Conservation (phyloP, 2,888 invertebrate species). For the Rhingia rostrata region DNA sequence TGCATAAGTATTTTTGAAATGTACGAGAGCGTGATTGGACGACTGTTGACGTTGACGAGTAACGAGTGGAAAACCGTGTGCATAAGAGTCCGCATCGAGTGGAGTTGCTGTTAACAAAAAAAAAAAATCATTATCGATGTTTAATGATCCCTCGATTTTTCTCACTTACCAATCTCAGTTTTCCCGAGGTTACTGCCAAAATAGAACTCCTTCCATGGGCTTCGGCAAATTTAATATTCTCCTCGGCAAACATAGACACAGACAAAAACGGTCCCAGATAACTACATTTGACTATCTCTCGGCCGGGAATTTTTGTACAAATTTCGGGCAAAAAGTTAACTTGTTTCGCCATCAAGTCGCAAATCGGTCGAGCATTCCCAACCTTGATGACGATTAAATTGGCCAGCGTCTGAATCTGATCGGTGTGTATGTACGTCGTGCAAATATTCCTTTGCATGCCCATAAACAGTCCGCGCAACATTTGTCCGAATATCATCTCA, state of each 20-base stretch:
- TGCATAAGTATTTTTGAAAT: constrained; percentile 89
- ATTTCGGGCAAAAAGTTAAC: constrained; percentile 89
- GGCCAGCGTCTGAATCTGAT: constrained; percentile 89
- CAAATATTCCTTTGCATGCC: constrained; percentile 82
- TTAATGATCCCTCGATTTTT: neutral
- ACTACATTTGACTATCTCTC: constrained; percentile 93
- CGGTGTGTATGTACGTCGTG: constrained; percentile 83
- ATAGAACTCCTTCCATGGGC: constrained; percentile 84
- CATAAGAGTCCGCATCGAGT: constrained; percentile 89
- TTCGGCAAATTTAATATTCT: constrained; percentile 94
- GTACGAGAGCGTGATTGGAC: constrained; percentile 91
- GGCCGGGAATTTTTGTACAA: constrained; percentile 90
- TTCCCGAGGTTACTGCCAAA: constrained; percentile 77
- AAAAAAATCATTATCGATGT: neutral
- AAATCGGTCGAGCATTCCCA: constrained; percentile 90
- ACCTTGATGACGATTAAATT: constrained; percentile 92
- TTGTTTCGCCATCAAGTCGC: constrained; percentile 86
- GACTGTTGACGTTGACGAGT: constrained; percentile 90
- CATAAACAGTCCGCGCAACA: constrained; percentile 81
- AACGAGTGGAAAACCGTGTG: constrained; percentile 93
- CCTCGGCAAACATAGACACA: constrained; percentile 96
- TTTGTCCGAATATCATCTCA: constrained; percentile 80
- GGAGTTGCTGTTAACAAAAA: constrained; percentile 87
- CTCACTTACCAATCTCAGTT: constrained; percentile 80
- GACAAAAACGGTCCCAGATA: constrained; percentile 96